Conservation (phyloP, 2,113 vertebrate species). For the Sprattus sprattus region DNA sequence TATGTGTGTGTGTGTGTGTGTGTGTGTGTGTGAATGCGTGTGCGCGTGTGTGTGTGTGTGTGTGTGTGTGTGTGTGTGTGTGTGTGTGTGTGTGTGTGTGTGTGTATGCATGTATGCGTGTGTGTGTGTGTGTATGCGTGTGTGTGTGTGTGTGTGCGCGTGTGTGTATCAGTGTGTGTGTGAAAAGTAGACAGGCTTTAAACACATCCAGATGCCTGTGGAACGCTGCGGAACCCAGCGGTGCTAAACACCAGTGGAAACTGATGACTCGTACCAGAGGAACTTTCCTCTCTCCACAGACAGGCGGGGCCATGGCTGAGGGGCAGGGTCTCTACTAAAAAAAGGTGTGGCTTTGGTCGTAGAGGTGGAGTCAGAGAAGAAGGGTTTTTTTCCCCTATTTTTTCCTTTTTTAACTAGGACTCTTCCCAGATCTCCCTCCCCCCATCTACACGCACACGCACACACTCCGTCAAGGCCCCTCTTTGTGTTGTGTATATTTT, state of each 20-base stretch:
- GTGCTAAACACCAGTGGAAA: constrained; percentile 35
- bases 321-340: not conserved
- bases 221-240: not conserved
- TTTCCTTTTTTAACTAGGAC: not conserved
- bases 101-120: not conserved
- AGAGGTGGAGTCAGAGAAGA: too few species aligned
- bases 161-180: not conserved
- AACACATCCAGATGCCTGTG: constrained; percentile 48
- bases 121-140: not conserved
- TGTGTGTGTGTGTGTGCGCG: not conserved
- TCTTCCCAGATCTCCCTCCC: not conserved
- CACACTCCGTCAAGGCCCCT: too few species aligned
- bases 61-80: not conserved
- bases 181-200: constrained; percentile 19
- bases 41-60: not conserved
- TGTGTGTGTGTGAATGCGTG: not conserved
- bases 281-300: not conserved
- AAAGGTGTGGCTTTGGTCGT: not conserved
- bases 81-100: not conserved
- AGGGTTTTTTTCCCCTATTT: not conserved
- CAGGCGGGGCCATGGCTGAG: not conserved
- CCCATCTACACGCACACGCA: too few species aligned
- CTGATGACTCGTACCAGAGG: constrained; percentile 29
- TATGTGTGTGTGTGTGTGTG: not conserved
- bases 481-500: too few species aligned